Evolutionary conservation across 2,888 invertebrate genomes (phyloP), one percentile per base, ranked within the genome.

Genomic region (Drosophila barbarae): DNA sequence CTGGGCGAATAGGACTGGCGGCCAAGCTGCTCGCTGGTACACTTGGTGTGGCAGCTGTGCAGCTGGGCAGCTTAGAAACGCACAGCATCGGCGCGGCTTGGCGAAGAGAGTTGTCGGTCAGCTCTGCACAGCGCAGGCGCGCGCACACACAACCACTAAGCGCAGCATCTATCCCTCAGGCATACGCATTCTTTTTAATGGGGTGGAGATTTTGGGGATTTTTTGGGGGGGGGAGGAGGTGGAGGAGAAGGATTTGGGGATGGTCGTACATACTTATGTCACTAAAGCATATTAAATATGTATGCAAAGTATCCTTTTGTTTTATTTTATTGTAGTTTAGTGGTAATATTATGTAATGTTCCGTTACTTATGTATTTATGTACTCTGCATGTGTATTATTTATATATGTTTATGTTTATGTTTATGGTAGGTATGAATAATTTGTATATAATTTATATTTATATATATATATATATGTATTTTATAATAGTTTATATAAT

Each of bases 251-350:
- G 58, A 44, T 18, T 18, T 18, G 30, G 28, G 65, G 50, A 71
- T 66, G 51, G 42, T 77, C 57, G 60, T 61, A 71, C 83, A 63
- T 64, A 71, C 77, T 77, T 77, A 78, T 28, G 39, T 57, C 28
- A 64, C 78, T 78, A 81, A 75, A 71, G 82, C 77, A 76, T 77
- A 83, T 77, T 79, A 79, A 72, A 76, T 69, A 73, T 70, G 69
- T 69, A 69, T 63, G 70, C 70, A 63, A 68, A 68, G 60, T 68
- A 69, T 69, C 18, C 8, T 46, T 69, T 52, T 69, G 41, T 26
- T 41, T 69, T 55, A 42, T 60, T 69, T 60, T 69, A 54, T 60
- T 51, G 50, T 54, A 69, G 42, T 73, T 58, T 70, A 60, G 63
- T 69, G 59, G 56, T 69, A 58, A 69, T 68, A 50, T 71, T 64